Evolutionary conservation across 2,113 vertebrate species (phyloP).

Genomic region (Sterrhoptilus dennistouni): DNA sequence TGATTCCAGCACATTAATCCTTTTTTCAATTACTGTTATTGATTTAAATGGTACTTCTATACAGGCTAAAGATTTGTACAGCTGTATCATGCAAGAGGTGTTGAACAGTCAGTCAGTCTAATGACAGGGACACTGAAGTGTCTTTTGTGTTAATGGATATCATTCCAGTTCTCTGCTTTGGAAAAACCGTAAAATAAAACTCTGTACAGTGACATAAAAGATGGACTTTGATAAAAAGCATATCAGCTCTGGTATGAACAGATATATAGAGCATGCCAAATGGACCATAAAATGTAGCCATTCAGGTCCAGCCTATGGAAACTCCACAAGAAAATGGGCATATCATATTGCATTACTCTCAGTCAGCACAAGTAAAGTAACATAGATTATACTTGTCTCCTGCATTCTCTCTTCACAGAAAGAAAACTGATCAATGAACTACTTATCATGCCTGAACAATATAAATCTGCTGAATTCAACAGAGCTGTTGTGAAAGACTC

Average conservation of each 20-base stretch:
- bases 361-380: not conserved
- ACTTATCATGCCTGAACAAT: constrained; percentile 16
- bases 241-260: not conserved
- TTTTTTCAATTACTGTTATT: not conserved
- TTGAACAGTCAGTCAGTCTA: not conserved
- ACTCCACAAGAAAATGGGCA: not conserved
- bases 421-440: constrained; percentile 22
- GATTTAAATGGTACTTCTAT: not conserved
- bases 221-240: not conserved
- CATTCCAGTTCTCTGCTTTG: not conserved
- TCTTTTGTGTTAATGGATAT: not conserved
- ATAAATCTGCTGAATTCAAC: constrained; percentile 24
- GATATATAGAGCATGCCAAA: not conserved
- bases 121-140: not conserved
- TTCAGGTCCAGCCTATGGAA: not conserved
- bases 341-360: not conserved
- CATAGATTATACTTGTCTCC: not conserved
- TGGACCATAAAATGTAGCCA: not conserved
- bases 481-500: not conserved
- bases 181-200: not conserved
- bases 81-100: not conserved
- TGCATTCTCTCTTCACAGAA: not conserved
- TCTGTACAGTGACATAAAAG: not conserved
- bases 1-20: not conserved
- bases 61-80: not conserved